Base-by-base conservation (phyloP, 2,888 invertebrate species). In the Merodon equestris region DNA sequence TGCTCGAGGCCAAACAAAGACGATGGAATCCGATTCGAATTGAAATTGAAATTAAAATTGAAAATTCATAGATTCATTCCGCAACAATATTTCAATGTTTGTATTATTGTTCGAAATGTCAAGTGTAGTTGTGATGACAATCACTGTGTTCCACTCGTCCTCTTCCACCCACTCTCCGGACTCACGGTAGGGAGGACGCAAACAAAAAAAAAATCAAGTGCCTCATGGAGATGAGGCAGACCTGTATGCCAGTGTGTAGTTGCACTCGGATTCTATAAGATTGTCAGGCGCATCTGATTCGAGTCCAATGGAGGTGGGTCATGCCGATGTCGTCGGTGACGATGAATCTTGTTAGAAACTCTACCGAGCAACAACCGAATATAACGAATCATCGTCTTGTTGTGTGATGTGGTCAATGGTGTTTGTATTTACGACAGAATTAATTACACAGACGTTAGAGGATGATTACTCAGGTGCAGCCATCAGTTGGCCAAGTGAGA, bases 81-180 rank as follows among this genome's bases (percentile, higher is more conserved):
- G 53, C 58, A 73, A 60, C 7, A 7, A 7, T 53, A 36, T 58
- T 40, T 47, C 36, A 42, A 34, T 73, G 58, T 66, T 66, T 66
- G 34, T 73, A 42, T 72, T 73, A 60, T 66, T 73, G 66, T 73
- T 73, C 15, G 66, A 73, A 66, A 73, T 73, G 66, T 73, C 72
- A 73, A 73, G 72, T 73, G 72, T 61, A 47, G 70, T 56, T 63
- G 61, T 71, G 70, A 61, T 71, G 70, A 71, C 70, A 71, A 63
- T 71, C 70, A 36, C 42, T n/a, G 42, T 54, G 36, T 40, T 17
- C 13, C 38, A 12, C 14, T 17, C n/a, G n/a, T n/a, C 13, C 54
- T 45, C 12, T 3, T 45, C 17, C 12, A 40, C 18, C 19, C 44
- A 38, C 27, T 4, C 3, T 3, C 27, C 27, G 14, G 18, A 45